A percentile compares a stretch with the other conserved stretches of the same genome.
phyloP scores from a whole-genome alignment of 2,888 invertebrate genomes.

The Antheraea yamamai region DNA sequence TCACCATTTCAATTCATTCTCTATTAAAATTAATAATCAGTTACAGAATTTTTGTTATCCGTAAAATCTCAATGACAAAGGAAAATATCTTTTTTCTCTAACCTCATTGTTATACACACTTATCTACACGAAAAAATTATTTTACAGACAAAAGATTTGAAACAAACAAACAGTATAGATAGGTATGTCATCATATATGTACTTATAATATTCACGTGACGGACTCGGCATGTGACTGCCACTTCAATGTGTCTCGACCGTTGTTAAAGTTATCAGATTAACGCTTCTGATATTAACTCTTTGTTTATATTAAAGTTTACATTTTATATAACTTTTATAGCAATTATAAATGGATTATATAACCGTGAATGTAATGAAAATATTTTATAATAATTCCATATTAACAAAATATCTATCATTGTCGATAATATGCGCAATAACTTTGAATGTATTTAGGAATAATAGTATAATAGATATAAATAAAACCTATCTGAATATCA shows the following conservation, averaged over 20 bases:
- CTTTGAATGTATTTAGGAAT: not conserved
- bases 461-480: not conserved
- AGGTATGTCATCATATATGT: constrained; percentile 22
- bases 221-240: constrained; percentile 32
- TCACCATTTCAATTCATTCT: not conserved
- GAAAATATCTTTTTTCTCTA: not conserved
- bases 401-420: not conserved
- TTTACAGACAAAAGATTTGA: constrained; percentile 12
- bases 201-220: constrained; percentile 33
- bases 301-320: constrained; percentile 32
- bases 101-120: not conserved
- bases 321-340: constrained; percentile 13
- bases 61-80: constrained; percentile 1
- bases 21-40: not conserved
- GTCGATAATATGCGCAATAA: not conserved
- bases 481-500: not conserved
- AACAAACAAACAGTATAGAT: constrained; percentile 22
- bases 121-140: constrained; percentile 10
- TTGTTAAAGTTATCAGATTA: constrained; percentile 34
- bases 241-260: constrained; percentile 40
- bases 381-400: not conserved
- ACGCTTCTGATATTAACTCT: constrained; percentile 19
- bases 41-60: not conserved
- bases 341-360: constrained; percentile 7
- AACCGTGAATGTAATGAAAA: not conserved